A percentile compares a stretch with the other conserved stretches of the same genome.
Evolutionary conservation across 1,140 invertebrate genomes (phyloP).

Genomic region (Spodoptera frugiperda): DNA sequence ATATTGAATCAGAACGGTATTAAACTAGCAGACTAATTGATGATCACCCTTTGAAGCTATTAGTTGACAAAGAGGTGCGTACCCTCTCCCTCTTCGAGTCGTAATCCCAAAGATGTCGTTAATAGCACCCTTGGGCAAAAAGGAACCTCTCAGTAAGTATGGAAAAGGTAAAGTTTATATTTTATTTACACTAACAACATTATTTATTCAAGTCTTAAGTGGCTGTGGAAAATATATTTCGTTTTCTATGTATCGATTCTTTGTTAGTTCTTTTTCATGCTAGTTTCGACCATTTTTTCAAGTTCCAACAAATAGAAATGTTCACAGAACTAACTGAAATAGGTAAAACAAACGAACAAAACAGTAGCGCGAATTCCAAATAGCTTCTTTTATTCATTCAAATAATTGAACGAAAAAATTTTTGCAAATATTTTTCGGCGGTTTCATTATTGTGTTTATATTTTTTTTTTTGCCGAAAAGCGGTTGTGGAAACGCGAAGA

Average conservation of each 20-base stretch:
- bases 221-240: neutral
- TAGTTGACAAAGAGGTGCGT: too few species aligned
- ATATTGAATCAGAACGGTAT: too few species aligned
- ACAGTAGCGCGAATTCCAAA: neutral
- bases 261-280: too few species aligned
- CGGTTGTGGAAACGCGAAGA: slow-evolving; percentile 14
- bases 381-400: neutral
- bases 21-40: too few species aligned
- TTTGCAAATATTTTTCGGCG: neutral
- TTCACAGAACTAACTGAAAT: too few species aligned
- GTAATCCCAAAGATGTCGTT: neutral
- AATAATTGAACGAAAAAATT: slow-evolving; percentile 18
- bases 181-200: neutral
- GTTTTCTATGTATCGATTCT: too few species aligned
- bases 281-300: too few species aligned
- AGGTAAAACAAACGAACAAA: too few species aligned
- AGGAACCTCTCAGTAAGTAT: neutral
- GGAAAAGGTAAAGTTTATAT: neutral
- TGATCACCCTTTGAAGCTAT: too few species aligned
- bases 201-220: too few species aligned
- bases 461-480: slow-evolving; percentile 18
- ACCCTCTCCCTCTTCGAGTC: neutral
- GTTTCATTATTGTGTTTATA: slow-evolving; percentile 27
- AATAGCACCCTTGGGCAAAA: neutral
- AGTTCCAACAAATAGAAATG: too few species aligned